Base-by-base conservation (phyloP, 2,888 invertebrate genomes). In the Bugulina stolonifera region DNA sequence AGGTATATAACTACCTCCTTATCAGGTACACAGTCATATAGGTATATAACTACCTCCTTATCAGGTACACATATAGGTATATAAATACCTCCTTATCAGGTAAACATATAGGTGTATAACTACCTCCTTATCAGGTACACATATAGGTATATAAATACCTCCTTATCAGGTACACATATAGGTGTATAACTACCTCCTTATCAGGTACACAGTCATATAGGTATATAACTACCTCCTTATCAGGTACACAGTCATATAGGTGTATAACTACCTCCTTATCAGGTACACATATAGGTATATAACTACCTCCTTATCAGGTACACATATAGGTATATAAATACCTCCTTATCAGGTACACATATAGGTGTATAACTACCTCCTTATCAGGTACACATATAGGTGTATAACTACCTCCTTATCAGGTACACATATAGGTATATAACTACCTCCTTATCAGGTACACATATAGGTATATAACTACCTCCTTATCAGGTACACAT, bases 241-340 rank as follows among this genome's bases (percentile, higher is more conserved):
- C 91, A 73, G 97, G 97, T 72, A 99, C 98, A 87, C n/a, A n/a
- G n/a, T n/a, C 98, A 98, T 72, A 99, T 89, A 0, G 98, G 98
- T n/a, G n/a, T n/a, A n/a, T n/a, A n/a, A n/a, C 88, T 83, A 93
- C 94, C 85, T 96, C 96, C 89, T 94, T 92, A 82, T 90, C n/a
- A n/a, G n/a, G n/a, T n/a, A n/a, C n/a, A n/a, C n/a, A n/a, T n/a
- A n/a, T n/a, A n/a, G n/a, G n/a, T n/a, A n/a, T n/a, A n/a, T n/a
- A n/a, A n/a, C n/a, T n/a, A n/a, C n/a, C n/a, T n/a, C n/a, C n/a
- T n/a, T n/a, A n/a, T n/a, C n/a, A n/a, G n/a, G n/a, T n/a, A n/a
- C n/a, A n/a, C n/a, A n/a, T n/a, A n/a, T n/a, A n/a, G n/a, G n/a
- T n/a, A n/a, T n/a, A n/a, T n/a, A n/a, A n/a, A n/a, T n/a, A n/a